Evolutionary conservation across 2,888 invertebrate species (phyloP).

Genomic region (Eristalis arbustorum): DNA sequence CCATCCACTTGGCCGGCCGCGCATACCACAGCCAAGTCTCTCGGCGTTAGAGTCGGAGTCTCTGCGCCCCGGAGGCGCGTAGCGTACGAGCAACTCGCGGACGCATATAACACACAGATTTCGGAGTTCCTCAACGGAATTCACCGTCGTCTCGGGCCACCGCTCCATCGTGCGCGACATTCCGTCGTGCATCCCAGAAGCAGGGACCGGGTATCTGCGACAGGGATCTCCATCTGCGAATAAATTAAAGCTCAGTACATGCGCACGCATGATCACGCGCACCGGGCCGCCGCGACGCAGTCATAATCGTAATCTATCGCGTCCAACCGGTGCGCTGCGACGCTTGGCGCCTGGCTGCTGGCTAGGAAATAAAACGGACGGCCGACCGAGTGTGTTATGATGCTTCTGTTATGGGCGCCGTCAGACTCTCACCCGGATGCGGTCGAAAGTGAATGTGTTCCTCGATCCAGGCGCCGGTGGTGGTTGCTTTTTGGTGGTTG

Average conservation of each 20-base stretch:
- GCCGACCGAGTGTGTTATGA: conserved; percentile 31
- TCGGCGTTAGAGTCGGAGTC: too few relatives aligned
- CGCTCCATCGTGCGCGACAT: background rate
- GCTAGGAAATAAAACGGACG: conserved; percentile 52
- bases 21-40: too few relatives aligned
- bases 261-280: conserved; percentile 51
- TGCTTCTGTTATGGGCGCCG: conserved; percentile 31
- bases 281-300: conserved; percentile 2
- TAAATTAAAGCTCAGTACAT: conserved; percentile 56
- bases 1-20: background rate
- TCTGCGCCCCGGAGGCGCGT: background rate
- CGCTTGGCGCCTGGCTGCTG: conserved; percentile 19
- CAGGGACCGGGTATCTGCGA: background rate
- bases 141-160: background rate
- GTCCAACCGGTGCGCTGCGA: background rate
- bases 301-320: conserved; percentile 58
- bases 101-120: conserved; percentile 26
- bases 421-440: conserved; percentile 47
- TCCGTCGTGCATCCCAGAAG: background rate
- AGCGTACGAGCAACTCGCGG: background rate
- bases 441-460: conserved; percentile 43
- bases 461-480: background rate
- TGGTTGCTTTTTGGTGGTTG: background rate
- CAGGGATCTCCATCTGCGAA: conserved; percentile 60
- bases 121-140: conserved; percentile 37